phyloP scores from a whole-genome alignment of 2,797 vertebrate species.

The Pipistrellus nathusii region DNA sequence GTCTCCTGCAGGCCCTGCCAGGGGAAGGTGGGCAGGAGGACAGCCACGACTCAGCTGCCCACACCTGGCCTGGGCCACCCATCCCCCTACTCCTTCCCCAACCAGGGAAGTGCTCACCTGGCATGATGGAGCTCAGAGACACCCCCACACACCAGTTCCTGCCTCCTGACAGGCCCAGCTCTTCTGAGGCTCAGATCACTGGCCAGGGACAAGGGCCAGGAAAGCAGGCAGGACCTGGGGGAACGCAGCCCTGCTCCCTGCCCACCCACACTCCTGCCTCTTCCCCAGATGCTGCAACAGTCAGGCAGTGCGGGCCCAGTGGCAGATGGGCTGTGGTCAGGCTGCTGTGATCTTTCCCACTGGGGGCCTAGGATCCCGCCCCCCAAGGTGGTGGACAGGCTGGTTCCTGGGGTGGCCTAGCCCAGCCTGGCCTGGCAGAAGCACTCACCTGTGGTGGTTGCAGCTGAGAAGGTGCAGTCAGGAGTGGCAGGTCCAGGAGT shows the following conservation, averaged over 20 bases:
- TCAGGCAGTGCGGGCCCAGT: neutral
- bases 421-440: rapidly evolving
- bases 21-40: neutral
- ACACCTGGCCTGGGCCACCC: neutral
- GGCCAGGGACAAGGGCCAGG: neutral
- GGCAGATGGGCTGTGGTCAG: no score
- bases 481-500: rapidly evolving
- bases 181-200: neutral
- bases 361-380: neutral
- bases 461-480: neutral
- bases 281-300: no score
- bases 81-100: neutral
- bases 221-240: no score
- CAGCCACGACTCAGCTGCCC: neutral
- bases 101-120: neutral
- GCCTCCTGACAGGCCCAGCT: neutral
- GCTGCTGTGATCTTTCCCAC: neutral
- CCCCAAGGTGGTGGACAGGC: no score
- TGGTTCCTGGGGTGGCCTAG: neutral
- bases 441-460: neutral
- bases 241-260: rapidly evolving
- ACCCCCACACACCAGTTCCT: neutral
- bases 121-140: neutral
- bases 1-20: neutral
- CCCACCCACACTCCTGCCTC: neutral